Evolutionary conservation across 2,797 vertebrate genomes (phyloP).

Genomic region (Pseudotriccus pelzelni): DNA sequence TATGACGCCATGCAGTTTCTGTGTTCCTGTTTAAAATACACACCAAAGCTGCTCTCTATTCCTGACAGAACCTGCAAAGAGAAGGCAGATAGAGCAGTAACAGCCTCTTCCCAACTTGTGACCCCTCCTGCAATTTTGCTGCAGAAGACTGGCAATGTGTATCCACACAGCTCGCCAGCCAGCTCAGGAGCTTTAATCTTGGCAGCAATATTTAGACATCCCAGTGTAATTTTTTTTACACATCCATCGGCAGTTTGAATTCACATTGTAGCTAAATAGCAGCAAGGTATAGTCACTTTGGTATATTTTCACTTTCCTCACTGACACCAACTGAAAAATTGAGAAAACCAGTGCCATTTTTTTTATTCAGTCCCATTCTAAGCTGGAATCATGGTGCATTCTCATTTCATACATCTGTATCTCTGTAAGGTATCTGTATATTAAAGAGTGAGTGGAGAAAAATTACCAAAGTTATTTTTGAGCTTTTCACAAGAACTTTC

Average conservation of each 20-base stretch:
- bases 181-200: neutral
- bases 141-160: neutral
- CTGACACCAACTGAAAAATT: neutral
- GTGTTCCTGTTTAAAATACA: neutral
- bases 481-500: neutral
- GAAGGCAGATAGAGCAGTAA: neutral
- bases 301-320: neutral
- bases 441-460: neutral
- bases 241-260: neutral
- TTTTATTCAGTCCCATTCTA: neutral
- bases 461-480: neutral
- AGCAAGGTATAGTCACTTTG: neutral
- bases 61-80: neutral
- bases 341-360: neutral
- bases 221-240: neutral
- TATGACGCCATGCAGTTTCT: neutral
- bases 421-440: neutral
- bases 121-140: neutral
- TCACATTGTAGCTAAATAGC: neutral
- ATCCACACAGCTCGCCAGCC: neutral
- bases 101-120: neutral
- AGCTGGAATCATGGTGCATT: neutral
- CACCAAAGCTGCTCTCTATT: neutral
- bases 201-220: neutral
- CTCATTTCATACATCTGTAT: neutral